phyloP scores from a whole-genome alignment of 2,888 invertebrate species.

The Arge pagana region DNA sequence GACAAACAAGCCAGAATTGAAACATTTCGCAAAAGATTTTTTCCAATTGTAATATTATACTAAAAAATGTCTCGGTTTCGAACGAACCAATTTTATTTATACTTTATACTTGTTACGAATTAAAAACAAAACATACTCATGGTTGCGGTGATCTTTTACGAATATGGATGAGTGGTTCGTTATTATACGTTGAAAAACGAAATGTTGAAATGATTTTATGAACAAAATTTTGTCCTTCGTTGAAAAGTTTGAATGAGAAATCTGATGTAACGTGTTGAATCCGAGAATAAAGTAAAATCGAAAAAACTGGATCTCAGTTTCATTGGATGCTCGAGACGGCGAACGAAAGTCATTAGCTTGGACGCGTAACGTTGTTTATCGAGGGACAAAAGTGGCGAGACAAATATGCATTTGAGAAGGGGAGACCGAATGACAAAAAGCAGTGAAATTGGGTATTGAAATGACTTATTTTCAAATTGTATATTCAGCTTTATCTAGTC shows the following conservation, averaged over 20 bases:
- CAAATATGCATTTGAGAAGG: slow-evolving; percentile 14
- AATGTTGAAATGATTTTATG: slow-evolving; percentile 12
- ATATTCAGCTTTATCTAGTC: slow-evolving; percentile 52
- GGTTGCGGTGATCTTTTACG: slow-evolving; percentile 19
- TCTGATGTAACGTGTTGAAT: too few species aligned
- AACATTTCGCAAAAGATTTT: slow-evolving; percentile 15
- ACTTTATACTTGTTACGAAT: slow-evolving; percentile 17
- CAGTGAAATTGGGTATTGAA: not conserved
- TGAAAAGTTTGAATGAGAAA: too few species aligned
- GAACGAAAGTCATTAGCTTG: too few species aligned
- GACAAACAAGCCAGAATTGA: not conserved
- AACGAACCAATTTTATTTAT: slow-evolving; percentile 13
- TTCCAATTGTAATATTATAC: too few species aligned
- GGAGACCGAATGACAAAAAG: not conserved
- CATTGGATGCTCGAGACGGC: too few species aligned
- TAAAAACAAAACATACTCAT: slow-evolving; percentile 15
- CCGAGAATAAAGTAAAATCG: too few species aligned
- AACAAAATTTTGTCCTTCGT: slow-evolving; percentile 10
- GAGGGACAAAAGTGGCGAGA: slow-evolving; percentile 23
- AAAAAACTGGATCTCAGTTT: too few species aligned
- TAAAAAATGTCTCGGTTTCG: too few species aligned
- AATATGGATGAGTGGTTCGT: slow-evolving; percentile 3
- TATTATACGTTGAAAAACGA: slow-evolving; percentile 11
- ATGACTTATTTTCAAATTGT: slow-evolving; percentile 40
- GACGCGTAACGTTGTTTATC: slow-evolving; percentile 30